Conservation (phyloP, 2,797 vertebrate species). For the Vipera ursinii region DNA sequence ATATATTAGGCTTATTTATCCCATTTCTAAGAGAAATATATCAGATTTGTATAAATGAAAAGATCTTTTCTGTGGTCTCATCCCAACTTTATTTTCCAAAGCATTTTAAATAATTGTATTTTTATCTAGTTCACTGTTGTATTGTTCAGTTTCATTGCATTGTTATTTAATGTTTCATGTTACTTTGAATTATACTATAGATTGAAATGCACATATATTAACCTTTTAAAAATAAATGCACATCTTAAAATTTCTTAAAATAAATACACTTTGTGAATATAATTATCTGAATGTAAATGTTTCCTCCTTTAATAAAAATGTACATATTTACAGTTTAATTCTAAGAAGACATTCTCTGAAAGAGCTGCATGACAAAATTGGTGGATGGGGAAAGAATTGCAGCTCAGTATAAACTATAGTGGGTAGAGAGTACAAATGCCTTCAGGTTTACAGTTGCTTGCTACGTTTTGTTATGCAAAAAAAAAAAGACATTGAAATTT, state of each 20-base stretch:
- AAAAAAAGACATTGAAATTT: not conserved
- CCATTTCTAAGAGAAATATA: not conserved
- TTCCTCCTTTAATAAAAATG: not conserved
- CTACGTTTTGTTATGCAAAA: not conserved
- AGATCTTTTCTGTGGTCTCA: not conserved
- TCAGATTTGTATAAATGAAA: not conserved
- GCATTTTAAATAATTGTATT: not conserved
- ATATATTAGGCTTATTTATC: not conserved
- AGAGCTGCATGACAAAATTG: not conserved
- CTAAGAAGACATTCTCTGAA: not conserved
- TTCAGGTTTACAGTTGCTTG: not conserved
- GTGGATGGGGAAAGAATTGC: not conserved
- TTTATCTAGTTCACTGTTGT: not conserved
- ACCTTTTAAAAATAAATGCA: not conserved
- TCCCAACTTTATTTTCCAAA: not conserved
- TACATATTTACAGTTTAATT: not conserved
- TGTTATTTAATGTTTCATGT: not conserved
- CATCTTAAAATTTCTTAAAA: not conserved
- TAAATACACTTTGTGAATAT: not conserved
- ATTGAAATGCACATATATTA: not conserved
- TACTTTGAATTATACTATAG: not conserved
- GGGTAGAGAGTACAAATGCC: not conserved
- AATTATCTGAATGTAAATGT: fast-evolving
- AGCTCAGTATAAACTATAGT: not conserved
- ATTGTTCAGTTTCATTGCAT: not conserved